Conservation (phyloP, 1,140 invertebrate genomes). For the Aphelenchoides besseyi region DNA sequence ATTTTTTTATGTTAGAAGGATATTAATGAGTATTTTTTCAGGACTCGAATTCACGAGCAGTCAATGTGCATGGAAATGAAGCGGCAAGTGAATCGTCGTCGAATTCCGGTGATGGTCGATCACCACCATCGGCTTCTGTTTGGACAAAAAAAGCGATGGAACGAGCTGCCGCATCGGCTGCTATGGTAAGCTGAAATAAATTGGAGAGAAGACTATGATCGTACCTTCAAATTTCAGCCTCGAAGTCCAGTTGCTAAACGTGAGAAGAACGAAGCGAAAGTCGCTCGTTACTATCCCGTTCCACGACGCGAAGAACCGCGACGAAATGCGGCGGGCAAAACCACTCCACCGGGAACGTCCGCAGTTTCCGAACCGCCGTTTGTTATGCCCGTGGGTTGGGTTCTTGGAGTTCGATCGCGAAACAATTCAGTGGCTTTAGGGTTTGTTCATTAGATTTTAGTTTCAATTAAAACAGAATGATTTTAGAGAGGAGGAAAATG, state of each 20-base stretch:
- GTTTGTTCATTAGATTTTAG: conserved; percentile 10
- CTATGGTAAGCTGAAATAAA: conserved; percentile 30
- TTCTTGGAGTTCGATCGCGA: conserved; percentile 77
- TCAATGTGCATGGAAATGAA: conserved; percentile 24
- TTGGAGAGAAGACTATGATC: conserved; percentile 6
- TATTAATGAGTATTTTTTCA: neutral
- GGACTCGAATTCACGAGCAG: neutral
- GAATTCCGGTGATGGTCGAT: conserved; percentile 13
- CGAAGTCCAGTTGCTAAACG: conserved; percentile 53
- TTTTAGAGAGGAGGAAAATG: conserved; percentile 53
- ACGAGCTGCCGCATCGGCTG: conserved; percentile 60
- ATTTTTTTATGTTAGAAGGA: neutral
- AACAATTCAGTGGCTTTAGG: conserved; percentile 70
- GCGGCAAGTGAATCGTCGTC: conserved; percentile 44
- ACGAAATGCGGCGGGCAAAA: conserved; percentile 18
- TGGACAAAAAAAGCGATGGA: conserved; percentile 59
- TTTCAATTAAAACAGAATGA: neutral
- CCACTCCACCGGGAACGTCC: neutral
- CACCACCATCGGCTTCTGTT: conserved; percentile 37
- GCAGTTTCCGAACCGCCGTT: conserved; percentile 73
- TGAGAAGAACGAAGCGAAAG: conserved; percentile 65
- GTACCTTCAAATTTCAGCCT: conserved; percentile 45
- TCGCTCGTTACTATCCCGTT: conserved; percentile 84
- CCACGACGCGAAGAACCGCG: conserved; percentile 51
- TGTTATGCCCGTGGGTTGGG: conserved; percentile 94